phyloP scores from a whole-genome alignment of 2,113 vertebrate genomes.

The Cnemophilus loriae region DNA sequence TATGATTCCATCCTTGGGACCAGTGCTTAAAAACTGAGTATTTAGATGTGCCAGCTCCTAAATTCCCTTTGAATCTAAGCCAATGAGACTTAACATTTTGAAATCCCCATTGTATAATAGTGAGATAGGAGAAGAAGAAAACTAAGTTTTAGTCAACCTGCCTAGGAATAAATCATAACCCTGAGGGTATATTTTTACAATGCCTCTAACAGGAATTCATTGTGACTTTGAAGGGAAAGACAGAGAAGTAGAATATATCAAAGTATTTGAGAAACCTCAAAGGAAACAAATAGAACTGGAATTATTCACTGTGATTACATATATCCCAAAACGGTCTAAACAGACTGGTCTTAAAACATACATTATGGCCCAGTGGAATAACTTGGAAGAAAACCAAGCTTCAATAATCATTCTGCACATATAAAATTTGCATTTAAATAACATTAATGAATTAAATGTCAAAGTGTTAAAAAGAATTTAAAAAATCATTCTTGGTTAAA shows the following conservation, averaged over 20 bases:
- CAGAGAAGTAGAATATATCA: neutral
- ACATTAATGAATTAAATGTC: neutral
- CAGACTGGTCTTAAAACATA: neutral
- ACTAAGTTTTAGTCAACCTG: neutral
- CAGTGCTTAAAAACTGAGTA: neutral
- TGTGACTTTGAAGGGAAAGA: conserved; percentile 30
- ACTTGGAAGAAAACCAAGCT: neutral
- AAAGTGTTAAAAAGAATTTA: neutral
- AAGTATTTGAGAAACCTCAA: conserved; percentile 20
- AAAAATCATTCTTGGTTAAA: neutral
- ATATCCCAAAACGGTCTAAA: neutral
- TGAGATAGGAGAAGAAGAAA: neutral
- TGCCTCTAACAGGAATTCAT: neutral
- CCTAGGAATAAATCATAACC: conserved; percentile 20
- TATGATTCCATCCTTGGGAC: neutral
- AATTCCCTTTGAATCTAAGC: neutral
- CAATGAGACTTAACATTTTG: neutral
- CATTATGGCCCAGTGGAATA: neutral
- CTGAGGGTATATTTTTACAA: conserved; percentile 29
- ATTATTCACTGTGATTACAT: neutral
- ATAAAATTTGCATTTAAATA: conserved; percentile 16
- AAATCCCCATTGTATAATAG: neutral
- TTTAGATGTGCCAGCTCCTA: neutral
- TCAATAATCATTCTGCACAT: neutral
- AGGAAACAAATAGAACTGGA: conserved; percentile 9